Conservation (phyloP, 2,797 vertebrate species). For the Peromyscus attwateri region DNA sequence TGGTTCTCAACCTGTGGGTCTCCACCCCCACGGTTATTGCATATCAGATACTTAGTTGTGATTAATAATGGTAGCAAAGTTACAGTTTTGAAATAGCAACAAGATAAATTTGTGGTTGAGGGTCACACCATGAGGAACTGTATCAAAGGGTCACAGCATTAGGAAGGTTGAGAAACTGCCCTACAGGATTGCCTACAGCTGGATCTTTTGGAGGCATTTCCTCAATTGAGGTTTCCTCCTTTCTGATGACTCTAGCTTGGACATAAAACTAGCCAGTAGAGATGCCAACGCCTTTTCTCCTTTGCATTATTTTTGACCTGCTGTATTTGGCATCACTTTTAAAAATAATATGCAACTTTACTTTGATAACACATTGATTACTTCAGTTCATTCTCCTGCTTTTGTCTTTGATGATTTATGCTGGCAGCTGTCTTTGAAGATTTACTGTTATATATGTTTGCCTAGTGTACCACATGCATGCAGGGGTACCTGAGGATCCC, state of each 20-base stretch:
- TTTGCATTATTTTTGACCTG: background rate
- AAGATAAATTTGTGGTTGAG: background rate
- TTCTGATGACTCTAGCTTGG: background rate
- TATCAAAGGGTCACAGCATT: background rate
- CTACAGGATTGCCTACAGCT: background rate
- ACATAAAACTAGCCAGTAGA: background rate
- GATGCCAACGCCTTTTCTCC: background rate
- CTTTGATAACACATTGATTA: background rate
- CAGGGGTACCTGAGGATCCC: background rate
- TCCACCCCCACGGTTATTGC: background rate
- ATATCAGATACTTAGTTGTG: background rate
- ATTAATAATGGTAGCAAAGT: background rate
- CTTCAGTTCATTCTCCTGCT: background rate
- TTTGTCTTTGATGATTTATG: background rate
- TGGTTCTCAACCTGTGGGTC: background rate
- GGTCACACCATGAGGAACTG: background rate
- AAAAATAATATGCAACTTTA: background rate
- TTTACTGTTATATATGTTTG: background rate
- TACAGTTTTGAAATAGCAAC: background rate
- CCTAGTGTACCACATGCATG: background rate
- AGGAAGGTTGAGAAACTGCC: background rate
- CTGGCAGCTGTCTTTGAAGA: background rate
- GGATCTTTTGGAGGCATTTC: background rate
- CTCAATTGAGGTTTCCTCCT: background rate
- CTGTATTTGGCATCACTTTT: background rate